phyloP scores from a whole-genome alignment of 2,113 vertebrate species.

The Prinia subflava region DNA sequence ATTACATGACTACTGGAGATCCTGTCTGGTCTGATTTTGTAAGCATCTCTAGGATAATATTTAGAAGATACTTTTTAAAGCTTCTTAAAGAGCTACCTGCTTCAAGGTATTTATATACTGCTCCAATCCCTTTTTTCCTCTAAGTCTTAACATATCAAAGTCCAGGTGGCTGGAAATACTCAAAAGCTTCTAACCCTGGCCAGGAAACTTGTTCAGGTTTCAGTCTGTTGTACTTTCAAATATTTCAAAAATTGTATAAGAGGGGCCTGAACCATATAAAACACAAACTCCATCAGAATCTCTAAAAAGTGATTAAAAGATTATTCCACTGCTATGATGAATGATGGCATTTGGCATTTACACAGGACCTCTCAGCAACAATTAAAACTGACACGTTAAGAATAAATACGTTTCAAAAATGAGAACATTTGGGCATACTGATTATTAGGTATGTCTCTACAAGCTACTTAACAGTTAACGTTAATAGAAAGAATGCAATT shows the following conservation, averaged over 20 bases:
- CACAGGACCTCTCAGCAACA: neutral
- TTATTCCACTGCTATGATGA: neutral
- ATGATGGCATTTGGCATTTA: neutral
- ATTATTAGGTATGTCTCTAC: neutral
- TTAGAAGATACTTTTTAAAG: neutral
- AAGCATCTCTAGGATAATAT: neutral
- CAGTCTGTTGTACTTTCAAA: neutral
- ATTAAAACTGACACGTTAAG: neutral
- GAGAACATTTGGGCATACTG: neutral
- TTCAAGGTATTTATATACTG: neutral
- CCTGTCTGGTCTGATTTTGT: neutral
- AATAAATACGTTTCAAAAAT: neutral
- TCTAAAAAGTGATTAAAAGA: neutral
- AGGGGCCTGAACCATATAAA: neutral
- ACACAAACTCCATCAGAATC: neutral
- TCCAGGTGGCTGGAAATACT: neutral
- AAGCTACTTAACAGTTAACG: neutral
- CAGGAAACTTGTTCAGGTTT: neutral
- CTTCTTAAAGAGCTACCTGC: neutral
- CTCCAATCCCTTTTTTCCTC: neutral
- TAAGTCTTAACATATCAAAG: neutral
- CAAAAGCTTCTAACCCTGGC: neutral
- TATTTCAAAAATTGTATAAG: neutral
- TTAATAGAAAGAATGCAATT: neutral
- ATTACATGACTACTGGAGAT: neutral